Conservation (phyloP, 2,113 vertebrate genomes). For the Trematocara zebra region DNA sequence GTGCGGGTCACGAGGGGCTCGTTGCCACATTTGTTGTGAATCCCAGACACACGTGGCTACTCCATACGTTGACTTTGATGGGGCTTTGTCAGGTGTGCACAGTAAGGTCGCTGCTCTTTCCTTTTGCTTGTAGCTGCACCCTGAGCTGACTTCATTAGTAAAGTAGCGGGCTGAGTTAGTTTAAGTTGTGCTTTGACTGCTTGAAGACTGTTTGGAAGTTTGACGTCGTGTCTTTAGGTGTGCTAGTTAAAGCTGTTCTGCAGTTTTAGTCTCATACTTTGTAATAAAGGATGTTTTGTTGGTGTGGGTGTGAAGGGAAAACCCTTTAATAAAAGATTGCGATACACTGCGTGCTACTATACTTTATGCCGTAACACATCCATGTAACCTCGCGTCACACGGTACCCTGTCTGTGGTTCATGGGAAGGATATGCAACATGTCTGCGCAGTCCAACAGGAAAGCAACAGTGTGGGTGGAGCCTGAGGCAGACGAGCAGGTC, state of each 20-base stretch:
- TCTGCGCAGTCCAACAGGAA: not conserved
- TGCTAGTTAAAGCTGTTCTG: conserved; percentile 22
- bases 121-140: not conserved
- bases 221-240: conserved; percentile 14
- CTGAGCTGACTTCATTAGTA: not conserved
- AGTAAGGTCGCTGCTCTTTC: not conserved
- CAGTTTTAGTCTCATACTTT: conserved; percentile 5
- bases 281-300: not conserved
- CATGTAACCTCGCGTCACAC: not conserved
- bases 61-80: not conserved
- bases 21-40: not conserved
- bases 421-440: not conserved
- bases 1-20: not conserved
- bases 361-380: not conserved
- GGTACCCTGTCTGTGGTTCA: not conserved
- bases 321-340: not conserved
- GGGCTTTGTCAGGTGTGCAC: not conserved
- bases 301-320: not conserved
- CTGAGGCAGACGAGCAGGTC: not conserved
- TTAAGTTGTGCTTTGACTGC: not conserved
- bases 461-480: not conserved
- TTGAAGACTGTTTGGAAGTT: not conserved
- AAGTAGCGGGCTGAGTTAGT: not conserved
- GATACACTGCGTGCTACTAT: not conserved
- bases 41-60: not conserved